Conservation (phyloP, 2,888 invertebrate species). For the Sialis fuliginosa region DNA sequence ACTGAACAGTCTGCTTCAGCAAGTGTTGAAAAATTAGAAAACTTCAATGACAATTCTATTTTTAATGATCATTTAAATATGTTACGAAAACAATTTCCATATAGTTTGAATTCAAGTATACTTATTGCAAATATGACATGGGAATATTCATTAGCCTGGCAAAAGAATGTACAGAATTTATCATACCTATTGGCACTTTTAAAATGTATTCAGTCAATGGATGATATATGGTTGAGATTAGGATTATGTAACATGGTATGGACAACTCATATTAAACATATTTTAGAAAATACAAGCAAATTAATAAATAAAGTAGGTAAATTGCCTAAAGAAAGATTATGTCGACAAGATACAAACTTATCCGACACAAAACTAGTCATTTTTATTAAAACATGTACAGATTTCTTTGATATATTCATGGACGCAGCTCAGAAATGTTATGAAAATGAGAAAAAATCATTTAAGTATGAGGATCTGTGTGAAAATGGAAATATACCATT, state of each 20-base stretch:
- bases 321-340: slow-evolving; percentile 69
- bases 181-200: slow-evolving; percentile 52
- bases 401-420: slow-evolving; percentile 30
- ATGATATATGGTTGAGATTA: slow-evolving; percentile 49
- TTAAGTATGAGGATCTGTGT: slow-evolving; percentile 46
- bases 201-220: slow-evolving; percentile 45
- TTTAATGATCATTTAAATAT: slow-evolving; percentile 44
- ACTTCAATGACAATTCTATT: slow-evolving; percentile 14
- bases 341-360: slow-evolving; percentile 57
- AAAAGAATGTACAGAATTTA: slow-evolving; percentile 50
- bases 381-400: slow-evolving; percentile 28
- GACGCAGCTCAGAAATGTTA: slow-evolving; percentile 22
- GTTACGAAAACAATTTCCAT: slow-evolving; percentile 64
- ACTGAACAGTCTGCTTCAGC: slow-evolving; percentile 4
- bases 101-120: slow-evolving; percentile 62
- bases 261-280: slow-evolving; percentile 73
- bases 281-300: slow-evolving; percentile 56
- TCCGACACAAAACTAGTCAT: slow-evolving; percentile 39
- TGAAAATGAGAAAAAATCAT: slow-evolving; percentile 22
- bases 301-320: slow-evolving; percentile 68
- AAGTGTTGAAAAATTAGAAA: slow-evolving; percentile 3
- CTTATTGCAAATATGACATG: slow-evolving; percentile 76
- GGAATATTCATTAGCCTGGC: slow-evolving; percentile 83
- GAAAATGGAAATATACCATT: slow-evolving; percentile 45
- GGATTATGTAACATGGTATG: slow-evolving; percentile 76